phyloP scores from a whole-genome alignment of 2,797 vertebrate genomes.

The Bovichtus variegatus region DNA sequence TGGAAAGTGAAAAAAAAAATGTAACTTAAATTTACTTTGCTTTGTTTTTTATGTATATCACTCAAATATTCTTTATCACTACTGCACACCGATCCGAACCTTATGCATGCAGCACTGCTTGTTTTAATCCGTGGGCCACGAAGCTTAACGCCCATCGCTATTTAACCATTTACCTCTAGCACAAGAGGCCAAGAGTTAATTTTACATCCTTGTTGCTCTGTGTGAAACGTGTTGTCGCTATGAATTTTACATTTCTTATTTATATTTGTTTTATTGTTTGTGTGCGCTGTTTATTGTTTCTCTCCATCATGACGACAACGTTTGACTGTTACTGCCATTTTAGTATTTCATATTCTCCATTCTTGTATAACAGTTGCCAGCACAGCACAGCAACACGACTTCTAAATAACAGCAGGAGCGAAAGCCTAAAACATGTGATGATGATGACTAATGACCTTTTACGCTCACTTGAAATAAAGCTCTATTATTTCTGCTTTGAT shows the following conservation, averaged over 20 bases:
- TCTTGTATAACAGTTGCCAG: conserved; percentile 54
- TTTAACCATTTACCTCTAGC: conserved; percentile 55
- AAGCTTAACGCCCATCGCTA: conserved; percentile 36
- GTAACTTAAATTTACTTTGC: background rate
- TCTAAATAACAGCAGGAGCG: conserved; percentile 58
- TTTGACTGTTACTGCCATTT: conserved; percentile 50
- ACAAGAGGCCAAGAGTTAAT: conserved; percentile 36
- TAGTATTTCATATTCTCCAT: conserved; percentile 56
- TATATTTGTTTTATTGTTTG: conserved; percentile 75
- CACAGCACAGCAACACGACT: conserved; percentile 34
- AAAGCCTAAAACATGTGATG: conserved; percentile 70
- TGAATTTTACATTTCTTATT: conserved; percentile 76
- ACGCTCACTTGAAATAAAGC: conserved; percentile 84
- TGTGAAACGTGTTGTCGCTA: conserved; percentile 55
- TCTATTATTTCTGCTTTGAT: conserved; percentile 72
- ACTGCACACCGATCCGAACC: conserved; percentile 34
- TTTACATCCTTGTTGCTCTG: conserved; percentile 45
- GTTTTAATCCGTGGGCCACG: conserved; percentile 16
- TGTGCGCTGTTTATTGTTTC: conserved; percentile 53
- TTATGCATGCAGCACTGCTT: conserved; percentile 60
- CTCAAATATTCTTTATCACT: conserved; percentile 36
- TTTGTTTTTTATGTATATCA: conserved; percentile 40
- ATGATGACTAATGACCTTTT: conserved; percentile 73
- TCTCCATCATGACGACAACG: conserved; percentile 43
- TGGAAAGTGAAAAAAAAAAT: conserved; percentile 17